Conservation (phyloP, 2,113 vertebrate species). For the Phalacrocorax aristotelis region DNA sequence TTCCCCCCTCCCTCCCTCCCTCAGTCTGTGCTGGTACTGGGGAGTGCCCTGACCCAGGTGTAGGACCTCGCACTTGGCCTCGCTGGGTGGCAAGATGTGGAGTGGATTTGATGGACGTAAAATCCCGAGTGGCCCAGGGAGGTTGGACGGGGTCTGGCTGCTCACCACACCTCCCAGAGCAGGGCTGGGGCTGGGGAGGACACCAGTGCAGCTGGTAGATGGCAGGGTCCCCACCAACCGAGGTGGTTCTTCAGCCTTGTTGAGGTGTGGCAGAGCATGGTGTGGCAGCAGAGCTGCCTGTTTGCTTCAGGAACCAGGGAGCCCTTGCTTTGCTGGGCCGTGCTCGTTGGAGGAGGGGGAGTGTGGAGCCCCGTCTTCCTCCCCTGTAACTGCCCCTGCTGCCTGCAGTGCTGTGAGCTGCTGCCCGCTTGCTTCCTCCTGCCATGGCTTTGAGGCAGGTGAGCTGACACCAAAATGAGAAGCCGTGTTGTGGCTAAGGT, state of each 20-base stretch:
- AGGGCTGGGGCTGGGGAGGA: not conserved
- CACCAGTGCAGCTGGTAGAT: not conserved
- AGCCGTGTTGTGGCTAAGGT: not conserved
- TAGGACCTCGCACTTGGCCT: not conserved
- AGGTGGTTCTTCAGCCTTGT: not conserved
- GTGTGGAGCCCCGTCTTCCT: not conserved
- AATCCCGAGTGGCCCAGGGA: not conserved
- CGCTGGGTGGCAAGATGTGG: not conserved
- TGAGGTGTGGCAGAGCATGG: not conserved
- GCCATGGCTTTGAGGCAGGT: not conserved
- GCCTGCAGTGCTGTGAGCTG: not conserved
- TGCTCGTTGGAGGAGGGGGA: not conserved
- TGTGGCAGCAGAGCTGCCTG: not conserved
- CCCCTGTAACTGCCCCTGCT: not conserved
- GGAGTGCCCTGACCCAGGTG: too few relatives aligned
- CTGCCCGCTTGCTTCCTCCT: not conserved
- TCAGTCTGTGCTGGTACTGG: not conserved
- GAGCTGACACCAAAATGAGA: rapidly evolving
- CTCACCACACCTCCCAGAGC: not conserved
- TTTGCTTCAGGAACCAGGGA: not conserved
- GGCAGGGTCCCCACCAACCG: not conserved
- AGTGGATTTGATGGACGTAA: not conserved
- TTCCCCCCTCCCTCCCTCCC: not conserved
- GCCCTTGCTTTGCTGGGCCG: rapidly evolving
- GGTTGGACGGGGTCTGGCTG: not conserved